phyloP scores from a whole-genome alignment of 2,888 invertebrate species.

The Dasypogon diadema region DNA sequence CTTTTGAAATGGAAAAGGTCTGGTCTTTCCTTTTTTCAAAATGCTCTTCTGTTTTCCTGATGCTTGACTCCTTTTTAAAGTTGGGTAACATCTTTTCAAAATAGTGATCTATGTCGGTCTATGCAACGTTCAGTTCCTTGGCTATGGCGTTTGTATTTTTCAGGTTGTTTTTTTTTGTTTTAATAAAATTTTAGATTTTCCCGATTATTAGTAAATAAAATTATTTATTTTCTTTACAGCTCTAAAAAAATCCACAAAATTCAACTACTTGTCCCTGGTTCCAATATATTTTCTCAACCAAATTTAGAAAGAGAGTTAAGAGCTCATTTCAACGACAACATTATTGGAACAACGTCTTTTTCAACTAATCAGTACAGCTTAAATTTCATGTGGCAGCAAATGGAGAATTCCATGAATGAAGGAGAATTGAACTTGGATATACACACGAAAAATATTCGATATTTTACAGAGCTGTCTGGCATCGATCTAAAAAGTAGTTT shows the following conservation, averaged over 20 bases:
- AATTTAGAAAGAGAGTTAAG: conserved; percentile 72
- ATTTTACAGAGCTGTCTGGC: conserved; percentile 71
- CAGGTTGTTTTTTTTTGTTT: too few species aligned
- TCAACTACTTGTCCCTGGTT: conserved; percentile 64
- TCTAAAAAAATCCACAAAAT: conserved; percentile 68
- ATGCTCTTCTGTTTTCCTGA: too few species aligned
- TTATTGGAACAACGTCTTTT: conserved; percentile 66
- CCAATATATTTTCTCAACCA: conserved; percentile 72
- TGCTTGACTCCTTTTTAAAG: too few species aligned
- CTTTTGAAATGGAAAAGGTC: too few species aligned
- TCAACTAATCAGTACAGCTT: conserved; percentile 68
- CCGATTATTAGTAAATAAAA: too few species aligned
- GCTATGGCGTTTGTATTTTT: too few species aligned
- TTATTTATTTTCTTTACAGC: conserved; percentile 60
- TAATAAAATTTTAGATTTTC: too few species aligned
- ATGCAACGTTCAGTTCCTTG: too few species aligned
- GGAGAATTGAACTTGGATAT: conserved; percentile 60
- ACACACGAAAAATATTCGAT: conserved; percentile 64
- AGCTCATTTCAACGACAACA: conserved; percentile 60
- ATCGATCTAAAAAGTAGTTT: conserved; percentile 94
- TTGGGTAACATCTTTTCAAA: too few species aligned
- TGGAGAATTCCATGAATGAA: conserved; percentile 62
- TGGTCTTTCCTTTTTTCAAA: too few species aligned
- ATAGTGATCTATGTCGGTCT: too few species aligned
- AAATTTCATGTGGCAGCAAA: conserved; percentile 68